Conservation (phyloP, 2,888 invertebrate species). For the Meganola albula region DNA sequence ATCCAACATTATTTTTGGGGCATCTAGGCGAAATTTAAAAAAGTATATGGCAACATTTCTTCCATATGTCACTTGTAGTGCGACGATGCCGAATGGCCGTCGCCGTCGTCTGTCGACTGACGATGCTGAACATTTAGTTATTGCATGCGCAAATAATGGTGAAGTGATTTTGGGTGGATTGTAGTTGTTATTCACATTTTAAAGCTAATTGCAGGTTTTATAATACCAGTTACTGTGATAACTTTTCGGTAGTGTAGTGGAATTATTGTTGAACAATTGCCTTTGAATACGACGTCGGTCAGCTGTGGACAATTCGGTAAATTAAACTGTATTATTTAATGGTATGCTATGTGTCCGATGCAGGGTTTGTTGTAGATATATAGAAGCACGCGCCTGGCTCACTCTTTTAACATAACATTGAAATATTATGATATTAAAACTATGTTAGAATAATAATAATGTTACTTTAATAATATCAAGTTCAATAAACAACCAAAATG, state of each 20-base stretch:
- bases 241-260: constrained; percentile 34
- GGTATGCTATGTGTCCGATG: constrained; percentile 47
- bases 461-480: too few species aligned
- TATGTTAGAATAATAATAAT: too few species aligned
- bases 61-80: constrained; percentile 28
- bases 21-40: too few species aligned
- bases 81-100: constrained; percentile 30
- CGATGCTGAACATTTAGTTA: constrained; percentile 25
- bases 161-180: constrained; percentile 36
- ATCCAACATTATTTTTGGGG: too few species aligned
- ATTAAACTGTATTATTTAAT: constrained; percentile 42
- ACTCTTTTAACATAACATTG: constrained; percentile 3
- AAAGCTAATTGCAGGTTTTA: constrained; percentile 16
- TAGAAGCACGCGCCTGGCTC: constrained; percentile 26
- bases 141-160: constrained; percentile 47
- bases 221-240: constrained; percentile 27
- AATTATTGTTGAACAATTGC: constrained; percentile 25
- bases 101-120: constrained; percentile 28
- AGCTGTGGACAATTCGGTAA: constrained; percentile 41
- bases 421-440: too few species aligned
- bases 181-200: constrained; percentile 23
- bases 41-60: constrained; percentile 25
- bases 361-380: constrained; percentile 48
- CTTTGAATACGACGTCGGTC: constrained; percentile 28
- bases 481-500: too few species aligned